Base-by-base conservation (phyloP, 2,113 vertebrate species). In the Apistogramma diplotaenia region DNA sequence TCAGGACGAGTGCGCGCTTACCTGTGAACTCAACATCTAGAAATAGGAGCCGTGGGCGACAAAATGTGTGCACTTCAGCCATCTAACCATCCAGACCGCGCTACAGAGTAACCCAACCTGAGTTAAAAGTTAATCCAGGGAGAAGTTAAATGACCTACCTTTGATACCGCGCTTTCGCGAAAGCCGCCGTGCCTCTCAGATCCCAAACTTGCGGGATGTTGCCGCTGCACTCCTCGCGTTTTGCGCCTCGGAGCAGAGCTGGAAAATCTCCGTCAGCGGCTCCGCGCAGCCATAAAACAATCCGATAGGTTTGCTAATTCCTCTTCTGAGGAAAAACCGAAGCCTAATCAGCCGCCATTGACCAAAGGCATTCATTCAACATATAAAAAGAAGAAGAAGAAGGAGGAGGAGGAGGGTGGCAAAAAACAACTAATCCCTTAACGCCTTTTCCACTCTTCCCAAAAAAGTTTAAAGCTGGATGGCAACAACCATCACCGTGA, bases 11-110 rank as follows among this genome's bases (percentile, higher is more conserved):
- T 40, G 79, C 82, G 87, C 83, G 62, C 87, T 92, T 91, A 94
- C 92, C 93, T 93, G 93, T 85, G 87, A 93, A 93, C 90, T 89
- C 90, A 74, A 89, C 88, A 90, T 85, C 90, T 87, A 87, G 84
- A 93, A 92, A 93, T 87, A 92, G 86, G 86, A 85, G 21, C 74
- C 60, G 78, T 54, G 21, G 65, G 65, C 65, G 29, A 75, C 88
- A 73, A 82, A 33, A 90, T 51, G 86, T 9, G 81, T 40, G 59
- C 25, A 27, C 85, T 76, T 37, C 74, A 81, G 79, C 31, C 75
- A 58, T 67, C 59, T 16, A 31, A 31, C 72, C 74, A 4, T 35
- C 55, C 31, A 73, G n/a, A 3, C 65, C 18, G 1, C 16, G 62
- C 53, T 61, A 88, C 82, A 86, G 23, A 90, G 86, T 89, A 91